These are phyloP conservation scores for Heptranchias perlo DNA, from an alignment of 2,113 vertebrate genomes.

Conservation along the genomic window DNA sequence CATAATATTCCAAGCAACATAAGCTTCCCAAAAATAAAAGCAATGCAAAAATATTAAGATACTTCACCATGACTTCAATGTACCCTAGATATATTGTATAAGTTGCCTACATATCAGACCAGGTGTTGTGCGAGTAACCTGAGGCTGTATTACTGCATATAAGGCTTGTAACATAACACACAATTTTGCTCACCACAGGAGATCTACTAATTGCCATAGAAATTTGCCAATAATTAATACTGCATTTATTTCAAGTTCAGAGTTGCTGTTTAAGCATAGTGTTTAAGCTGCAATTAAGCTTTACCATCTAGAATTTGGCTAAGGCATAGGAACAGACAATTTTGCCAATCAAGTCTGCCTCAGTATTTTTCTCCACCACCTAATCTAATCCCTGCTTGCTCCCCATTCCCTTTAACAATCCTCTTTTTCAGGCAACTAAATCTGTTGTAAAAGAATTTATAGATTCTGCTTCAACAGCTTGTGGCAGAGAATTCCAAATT, in stretches of 20 bases:
- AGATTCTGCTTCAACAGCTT: neutral
- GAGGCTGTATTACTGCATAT: too few species aligned
- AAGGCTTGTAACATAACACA: neutral
- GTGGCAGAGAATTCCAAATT: neutral
- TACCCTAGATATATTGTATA: too few species aligned
- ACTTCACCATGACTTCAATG: too few species aligned
- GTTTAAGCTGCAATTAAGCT: neutral
- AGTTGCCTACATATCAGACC: too few species aligned
- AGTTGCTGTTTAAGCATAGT: neutral
- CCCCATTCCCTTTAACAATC: neutral
- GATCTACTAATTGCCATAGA: neutral
- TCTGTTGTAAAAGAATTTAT: neutral
- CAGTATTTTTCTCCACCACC: neutral
- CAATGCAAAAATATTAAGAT: neutral
- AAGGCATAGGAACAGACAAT: neutral
- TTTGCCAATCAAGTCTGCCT: neutral
- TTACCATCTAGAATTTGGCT: neutral
- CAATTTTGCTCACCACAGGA: neutral
- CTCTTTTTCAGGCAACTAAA: neutral
- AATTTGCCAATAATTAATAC: neutral
- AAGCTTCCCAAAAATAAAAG: neutral
- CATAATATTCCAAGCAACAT: neutral
- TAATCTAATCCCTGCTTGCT: neutral
- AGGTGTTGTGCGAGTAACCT: too few species aligned
- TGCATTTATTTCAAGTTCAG: neutral